Evolutionary conservation across 2,888 invertebrate species (phyloP), one percentile per base, ranked within the genome.

Genomic region (Trisateles emortualis): DNA sequence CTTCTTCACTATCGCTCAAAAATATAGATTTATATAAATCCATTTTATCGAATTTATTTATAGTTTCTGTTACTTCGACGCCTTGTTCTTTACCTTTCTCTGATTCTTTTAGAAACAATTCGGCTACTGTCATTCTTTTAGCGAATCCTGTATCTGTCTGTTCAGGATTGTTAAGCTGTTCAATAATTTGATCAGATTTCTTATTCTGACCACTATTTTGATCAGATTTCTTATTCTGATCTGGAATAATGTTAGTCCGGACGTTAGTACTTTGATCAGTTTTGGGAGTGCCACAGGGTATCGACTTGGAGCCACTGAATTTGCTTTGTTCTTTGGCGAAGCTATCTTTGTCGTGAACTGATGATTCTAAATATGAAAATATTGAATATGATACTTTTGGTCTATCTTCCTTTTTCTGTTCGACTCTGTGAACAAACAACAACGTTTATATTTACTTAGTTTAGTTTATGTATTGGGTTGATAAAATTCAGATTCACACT

Each of bases 11-110:
- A 54, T 97, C 96, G 72, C 96, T 96, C 19, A 96, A 93, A 79
- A 99, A 99, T 73, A 99, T 97, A 0, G 97, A 96, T 84, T 97
- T 97, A 78, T 98, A 99, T 2, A 99, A 90, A 85, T 98, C 98
- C 82, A 93, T 91, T 86, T 87, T 92, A 52, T 93, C 91, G 51
- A 93, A 93, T 66, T 90, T 87, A 13, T 92, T 83, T 51, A 93
- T 93, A 0, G 93, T 88, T 42, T 91, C 86, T 0, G 84, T 84
- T 0, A 90, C 83, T 71, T 79, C 81, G 3, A 66, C 71, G 0
- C 76, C 81, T 61, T 80, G 68, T 1, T 82, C 70, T 60, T 85
- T 84, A 6, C 53, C 78, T 46, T 84, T 85, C 65, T 92, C 91
- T 0, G 89, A 90, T 81, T 93, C 92, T 61, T 90, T 89, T 22